These are phyloP conservation scores for Tetragnatha montana DNA, from an alignment of 2,888 invertebrate species.

Conservation along the genomic window DNA sequence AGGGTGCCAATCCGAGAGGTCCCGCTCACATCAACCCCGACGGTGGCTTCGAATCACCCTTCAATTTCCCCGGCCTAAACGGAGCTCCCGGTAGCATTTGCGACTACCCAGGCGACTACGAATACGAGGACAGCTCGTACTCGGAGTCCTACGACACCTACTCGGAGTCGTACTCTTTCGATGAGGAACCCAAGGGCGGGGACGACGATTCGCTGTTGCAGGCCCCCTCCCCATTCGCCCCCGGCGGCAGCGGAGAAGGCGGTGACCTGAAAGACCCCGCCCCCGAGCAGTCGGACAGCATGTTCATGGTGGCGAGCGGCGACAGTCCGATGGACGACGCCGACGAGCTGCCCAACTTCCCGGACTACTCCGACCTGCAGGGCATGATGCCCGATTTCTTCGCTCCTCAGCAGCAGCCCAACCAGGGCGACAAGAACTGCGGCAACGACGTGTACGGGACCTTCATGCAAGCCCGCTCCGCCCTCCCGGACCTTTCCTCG, in stretches of 20 bases:
- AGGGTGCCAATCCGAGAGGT: neutral
- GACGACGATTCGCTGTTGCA: neutral
- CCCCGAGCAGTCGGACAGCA: neutral
- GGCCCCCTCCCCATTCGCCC: neutral
- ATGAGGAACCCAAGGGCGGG: neutral
- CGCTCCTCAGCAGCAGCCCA: neutral
- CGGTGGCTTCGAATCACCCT: slow-evolving; percentile 4
- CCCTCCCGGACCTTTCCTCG: neutral
- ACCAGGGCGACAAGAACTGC: neutral
- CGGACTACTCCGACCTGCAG: neutral
- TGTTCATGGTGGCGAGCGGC: neutral
- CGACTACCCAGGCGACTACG: slow-evolving; percentile 20
- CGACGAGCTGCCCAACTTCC: neutral
- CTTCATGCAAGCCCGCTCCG: slow-evolving; percentile 13
- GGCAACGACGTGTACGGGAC: neutral
- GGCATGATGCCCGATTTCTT: neutral
- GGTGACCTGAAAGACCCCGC: neutral
- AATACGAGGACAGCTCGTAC: neutral
- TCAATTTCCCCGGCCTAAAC: slow-evolving; percentile 39
- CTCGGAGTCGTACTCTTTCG: neutral
- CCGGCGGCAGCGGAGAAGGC: too few species aligned
- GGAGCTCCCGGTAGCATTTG: slow-evolving; percentile 13
- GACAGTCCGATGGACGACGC: neutral
- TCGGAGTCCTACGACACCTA: neutral
- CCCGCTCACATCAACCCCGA: slow-evolving; percentile 7